Percentiles rank a stretch among this genome's conserved stretches.
These are phyloP conservation scores for Lepidocyrtinus sp. DNA, from an alignment of 2,888 invertebrate species.

Conservation along the genomic window DNA sequence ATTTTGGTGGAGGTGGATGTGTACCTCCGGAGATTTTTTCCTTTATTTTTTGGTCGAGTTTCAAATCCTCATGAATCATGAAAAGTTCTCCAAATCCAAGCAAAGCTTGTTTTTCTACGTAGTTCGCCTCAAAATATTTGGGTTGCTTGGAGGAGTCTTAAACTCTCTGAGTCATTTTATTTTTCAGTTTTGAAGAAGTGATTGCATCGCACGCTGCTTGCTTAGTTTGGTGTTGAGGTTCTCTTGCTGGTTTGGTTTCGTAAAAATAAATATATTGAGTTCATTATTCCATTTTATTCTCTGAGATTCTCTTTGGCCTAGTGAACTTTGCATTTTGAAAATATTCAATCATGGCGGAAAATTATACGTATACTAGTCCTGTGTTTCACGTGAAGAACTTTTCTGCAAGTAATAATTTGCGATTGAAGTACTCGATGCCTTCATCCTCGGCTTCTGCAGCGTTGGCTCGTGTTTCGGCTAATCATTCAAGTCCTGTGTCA, in stretches of 20 bases:
- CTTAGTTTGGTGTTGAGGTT: too few species aligned
- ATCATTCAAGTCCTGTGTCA: conserved; percentile 12
- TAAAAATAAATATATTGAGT: too few species aligned
- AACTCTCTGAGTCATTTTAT: too few species aligned
- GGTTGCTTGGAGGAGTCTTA: too few species aligned
- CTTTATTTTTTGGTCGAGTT: not conserved
- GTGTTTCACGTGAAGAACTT: conserved; percentile 57
- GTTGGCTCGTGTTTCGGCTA: conserved; percentile 4
- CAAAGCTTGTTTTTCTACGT: too few species aligned
- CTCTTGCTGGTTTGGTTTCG: too few species aligned
- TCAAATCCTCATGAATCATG: conserved; percentile 1
- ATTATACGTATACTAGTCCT: conserved; percentile 23
- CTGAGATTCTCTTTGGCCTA: too few species aligned
- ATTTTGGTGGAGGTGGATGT: not conserved
- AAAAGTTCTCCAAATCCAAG: conserved; percentile 9
- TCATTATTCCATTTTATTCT: too few species aligned
- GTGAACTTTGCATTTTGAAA: not conserved
- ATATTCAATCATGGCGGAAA: conserved; percentile 45
- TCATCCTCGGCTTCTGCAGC: conserved; percentile 14
- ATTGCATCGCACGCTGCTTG: too few species aligned
- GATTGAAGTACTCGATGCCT: conserved; percentile 54
- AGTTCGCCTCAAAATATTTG: too few species aligned
- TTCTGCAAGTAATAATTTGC: conserved; percentile 39
- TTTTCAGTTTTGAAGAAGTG: too few species aligned
- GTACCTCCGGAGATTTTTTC: not conserved